phyloP scores from a whole-genome alignment of 1,140 invertebrate species.

The Pseudobourletiella spinata region DNA sequence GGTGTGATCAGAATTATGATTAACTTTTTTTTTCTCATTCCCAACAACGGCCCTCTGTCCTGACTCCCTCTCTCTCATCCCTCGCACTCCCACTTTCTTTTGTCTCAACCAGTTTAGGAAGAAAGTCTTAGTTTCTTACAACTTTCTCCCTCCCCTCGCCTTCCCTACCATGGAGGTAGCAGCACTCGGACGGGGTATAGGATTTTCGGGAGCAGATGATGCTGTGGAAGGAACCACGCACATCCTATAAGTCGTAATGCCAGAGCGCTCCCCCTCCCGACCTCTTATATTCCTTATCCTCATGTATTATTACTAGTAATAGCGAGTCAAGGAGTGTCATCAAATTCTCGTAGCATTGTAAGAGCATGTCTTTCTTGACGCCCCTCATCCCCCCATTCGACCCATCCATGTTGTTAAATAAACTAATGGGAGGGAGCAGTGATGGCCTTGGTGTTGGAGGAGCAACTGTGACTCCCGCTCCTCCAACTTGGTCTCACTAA shows the following conservation, averaged over 20 bases:
- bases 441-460: too few species aligned
- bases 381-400: too few species aligned
- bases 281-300: conserved; percentile 18
- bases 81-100: background rate
- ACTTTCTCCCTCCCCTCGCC: background rate
- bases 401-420: too few species aligned
- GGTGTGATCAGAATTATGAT: conserved; percentile 34
- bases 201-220: too few species aligned
- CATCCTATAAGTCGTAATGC: too few species aligned
- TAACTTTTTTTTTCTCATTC: conserved; percentile 24
- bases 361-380: background rate
- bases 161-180: background rate
- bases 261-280: conserved; percentile 1
- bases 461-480: too few species aligned
- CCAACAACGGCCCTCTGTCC: background rate
- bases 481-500: too few species aligned
- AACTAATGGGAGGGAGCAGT: too few species aligned
- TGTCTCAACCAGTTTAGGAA: too few species aligned
- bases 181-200: too few species aligned
- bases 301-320: conserved; percentile 23
- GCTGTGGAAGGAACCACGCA: too few species aligned
- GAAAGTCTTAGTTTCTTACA: background rate
- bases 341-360: background rate
- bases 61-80: background rate
- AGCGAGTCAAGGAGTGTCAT: conserved; percentile 25